Conservation (phyloP, 1,140 invertebrate genomes). For the Drosophila guanche region DNA sequence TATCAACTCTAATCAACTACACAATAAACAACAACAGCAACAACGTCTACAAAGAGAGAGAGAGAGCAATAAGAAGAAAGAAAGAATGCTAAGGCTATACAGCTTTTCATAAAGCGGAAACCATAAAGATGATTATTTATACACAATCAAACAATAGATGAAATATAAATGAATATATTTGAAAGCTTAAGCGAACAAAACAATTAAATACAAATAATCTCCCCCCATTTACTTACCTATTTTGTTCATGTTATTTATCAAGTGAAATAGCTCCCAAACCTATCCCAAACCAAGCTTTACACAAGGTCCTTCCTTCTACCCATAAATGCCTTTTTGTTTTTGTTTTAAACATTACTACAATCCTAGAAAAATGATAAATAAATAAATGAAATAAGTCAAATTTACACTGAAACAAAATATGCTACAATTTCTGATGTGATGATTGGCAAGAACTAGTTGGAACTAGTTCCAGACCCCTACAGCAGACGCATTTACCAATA, state of each 20-base stretch:
- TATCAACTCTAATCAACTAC: slow-evolving; percentile 27
- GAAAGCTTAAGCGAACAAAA: slow-evolving; percentile 2
- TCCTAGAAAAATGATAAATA: slow-evolving; percentile 9
- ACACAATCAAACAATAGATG: slow-evolving; percentile 53
- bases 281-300: background rate
- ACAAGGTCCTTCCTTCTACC: slow-evolving; percentile 8
- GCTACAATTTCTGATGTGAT: slow-evolving; percentile 1
- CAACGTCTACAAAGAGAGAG: slow-evolving; percentile 34
- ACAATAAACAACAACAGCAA: slow-evolving; percentile 7
- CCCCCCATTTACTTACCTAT: background rate
- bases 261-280: slow-evolving; percentile 19
- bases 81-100: slow-evolving; percentile 1
- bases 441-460: slow-evolving; percentile 33
- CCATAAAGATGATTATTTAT: slow-evolving; percentile 19
- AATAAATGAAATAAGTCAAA: no score
- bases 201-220: background rate
- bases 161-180: slow-evolving; percentile 27
- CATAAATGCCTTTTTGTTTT: slow-evolving; percentile 32
- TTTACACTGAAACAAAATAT: slow-evolving; percentile 19
- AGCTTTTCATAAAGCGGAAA: no score
- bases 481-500: slow-evolving; percentile 39
- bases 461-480: background rate
- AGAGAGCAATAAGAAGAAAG: slow-evolving; percentile 10
- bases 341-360: slow-evolving; percentile 1
- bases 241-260: slow-evolving; percentile 26